Evolutionary conservation across 2,113 vertebrate species (phyloP).

Genomic region (Columba livia): DNA sequence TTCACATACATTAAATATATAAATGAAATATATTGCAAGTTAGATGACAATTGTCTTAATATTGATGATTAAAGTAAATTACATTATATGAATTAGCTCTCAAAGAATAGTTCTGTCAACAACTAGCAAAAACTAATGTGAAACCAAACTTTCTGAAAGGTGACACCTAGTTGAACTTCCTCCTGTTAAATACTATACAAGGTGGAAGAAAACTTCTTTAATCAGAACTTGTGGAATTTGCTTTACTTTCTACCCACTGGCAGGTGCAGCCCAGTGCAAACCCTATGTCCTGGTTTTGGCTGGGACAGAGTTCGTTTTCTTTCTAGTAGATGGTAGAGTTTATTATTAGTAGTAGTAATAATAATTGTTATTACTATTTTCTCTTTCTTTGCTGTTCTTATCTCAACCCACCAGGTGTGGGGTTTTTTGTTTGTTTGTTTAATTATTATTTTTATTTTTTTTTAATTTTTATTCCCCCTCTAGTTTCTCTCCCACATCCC

Average conservation of each 20-base stretch:
- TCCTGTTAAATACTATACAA: not conserved
- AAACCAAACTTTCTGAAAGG: not conserved
- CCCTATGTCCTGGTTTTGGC: too few relatives aligned
- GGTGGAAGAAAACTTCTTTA: not conserved
- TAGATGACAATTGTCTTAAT: not conserved
- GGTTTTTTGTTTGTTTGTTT: too few relatives aligned
- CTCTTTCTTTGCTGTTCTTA: too few relatives aligned
- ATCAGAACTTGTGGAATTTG: not conserved
- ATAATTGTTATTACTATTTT: too few relatives aligned
- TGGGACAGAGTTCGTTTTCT: too few relatives aligned
- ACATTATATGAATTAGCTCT: not conserved
- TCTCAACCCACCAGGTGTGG: too few relatives aligned
- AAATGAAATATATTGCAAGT: not conserved
- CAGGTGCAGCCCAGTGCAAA: not conserved
- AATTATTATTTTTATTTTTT: too few relatives aligned
- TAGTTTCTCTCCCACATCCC: too few relatives aligned
- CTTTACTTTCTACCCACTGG: not conserved
- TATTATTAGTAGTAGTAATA: too few relatives aligned
- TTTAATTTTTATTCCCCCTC: too few relatives aligned
- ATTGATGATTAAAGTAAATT: not conserved
- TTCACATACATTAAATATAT: not conserved
- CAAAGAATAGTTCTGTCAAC: not conserved
- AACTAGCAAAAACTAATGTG: not conserved
- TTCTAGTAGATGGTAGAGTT: too few relatives aligned
- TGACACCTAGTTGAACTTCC: not conserved